Base-by-base conservation (phyloP, 2,888 invertebrate species). In the Pammene aurita region DNA sequence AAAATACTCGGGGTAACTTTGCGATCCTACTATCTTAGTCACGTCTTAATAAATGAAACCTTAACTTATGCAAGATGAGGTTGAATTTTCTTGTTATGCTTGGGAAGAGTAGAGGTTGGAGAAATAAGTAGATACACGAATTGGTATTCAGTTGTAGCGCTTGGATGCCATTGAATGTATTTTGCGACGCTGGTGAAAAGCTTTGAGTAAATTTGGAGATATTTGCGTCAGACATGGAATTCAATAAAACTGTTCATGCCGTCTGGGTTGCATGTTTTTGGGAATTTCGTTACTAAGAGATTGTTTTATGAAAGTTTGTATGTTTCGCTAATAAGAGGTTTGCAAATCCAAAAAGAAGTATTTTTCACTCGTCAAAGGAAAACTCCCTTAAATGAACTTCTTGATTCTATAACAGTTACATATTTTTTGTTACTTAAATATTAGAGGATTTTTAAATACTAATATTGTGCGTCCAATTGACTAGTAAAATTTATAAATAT, bases 1-100 rank as follows among this genome's bases (percentile, higher is more conserved):
- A 76, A 84, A 88, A 86, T 85, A 61, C 80, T 75, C 80, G 76
- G 13, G 11, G 46, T 61, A 18, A 48, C 38, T 61, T 61, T 38
- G 38, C 48, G 50, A 61, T 50, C 38, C 61, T 61, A 38, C 16
- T 18, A 50, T 9, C 18, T 48, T 38, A 18, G 5, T 16, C 13
- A n/a, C 48, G 10, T 13, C 16, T 35, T 14, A 5, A 41, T 18
- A 18, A 38, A 61, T 13, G 7, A 0, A 50, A 61, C 61, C 50
- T 61, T 48, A 48, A 50, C 2, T 35, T 16, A 6, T 38, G 61
- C 38, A 7, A n/a, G 1, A 18, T 18, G 16, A 38, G 13, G 35
- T 38, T 48, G 48, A 50, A 16, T 16, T 7, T 61, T n/a, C 9
- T 7, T 13, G 13, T 5, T 5, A 38, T 7, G 35, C 1, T 13